Base-by-base conservation (phyloP, 1,140 invertebrate genomes). In the Listronotus oregonensis region DNA sequence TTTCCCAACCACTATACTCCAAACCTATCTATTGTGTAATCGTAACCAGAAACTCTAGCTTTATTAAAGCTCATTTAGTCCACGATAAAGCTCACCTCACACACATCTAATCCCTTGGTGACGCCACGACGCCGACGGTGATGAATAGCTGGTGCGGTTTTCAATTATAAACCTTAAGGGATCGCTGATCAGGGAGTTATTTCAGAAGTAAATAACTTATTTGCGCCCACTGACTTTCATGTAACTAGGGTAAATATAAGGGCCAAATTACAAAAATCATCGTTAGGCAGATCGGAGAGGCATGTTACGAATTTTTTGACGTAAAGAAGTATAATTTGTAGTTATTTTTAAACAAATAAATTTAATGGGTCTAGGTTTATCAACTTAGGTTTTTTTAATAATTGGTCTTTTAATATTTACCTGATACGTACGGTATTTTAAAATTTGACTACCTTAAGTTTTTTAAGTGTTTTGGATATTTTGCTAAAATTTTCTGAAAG, bases 21-120 rank as follows among this genome's bases (percentile, higher is more conserved):
- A n/a, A 14, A 46, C 43, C 43, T 46, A 14, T 46, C 12, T 46
- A 46, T 46, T 46, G 43, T 46, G 43, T 46, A 46, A 46, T 46
- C 43, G 43, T 46, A 46, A 46, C 10, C 11, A 46, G 43, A 46
- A n/a, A 46, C 43, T 18, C 14, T 14, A 17, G 52, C 52, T 55
- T 55, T 55, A 55, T 55, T 55, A 55, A 55, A 40, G 14, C 32
- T 55, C 34, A 42, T 55, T 55, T 55, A 55, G 52, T 10, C 31
- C 27, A 18, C 31, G 18, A 32, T 34, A 17, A 17, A 15, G 37
- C 31, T 21, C 34, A 8, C 52, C 15, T 55, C 14, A 37, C 52
- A 14, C 31, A 9, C 34, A 11, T 17, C 37, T 55, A 55, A 55
- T 55, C 31, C 52, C 37, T 31, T 21, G 52, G 31, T 42, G 52